Conservation (phyloP, 1,140 invertebrate species). For the Formica selysi region DNA sequence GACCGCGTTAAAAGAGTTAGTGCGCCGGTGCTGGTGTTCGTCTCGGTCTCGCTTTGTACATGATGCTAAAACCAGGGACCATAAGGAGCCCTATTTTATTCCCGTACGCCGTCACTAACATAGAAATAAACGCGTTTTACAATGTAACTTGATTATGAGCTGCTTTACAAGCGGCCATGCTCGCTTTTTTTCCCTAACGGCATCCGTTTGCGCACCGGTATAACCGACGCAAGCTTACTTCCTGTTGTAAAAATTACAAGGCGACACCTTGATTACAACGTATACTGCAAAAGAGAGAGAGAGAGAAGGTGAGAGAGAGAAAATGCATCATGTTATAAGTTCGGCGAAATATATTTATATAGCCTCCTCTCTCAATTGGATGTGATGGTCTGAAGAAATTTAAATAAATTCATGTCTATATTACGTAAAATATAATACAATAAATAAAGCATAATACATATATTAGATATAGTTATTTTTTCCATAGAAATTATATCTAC, state of each 20-base stretch:
- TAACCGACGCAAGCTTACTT: constrained; percentile 31
- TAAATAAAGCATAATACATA: too few relatives aligned
- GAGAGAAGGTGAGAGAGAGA: not conserved
- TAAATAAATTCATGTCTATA: not conserved
- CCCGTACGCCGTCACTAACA: constrained; percentile 13
- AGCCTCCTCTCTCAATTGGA: not conserved
- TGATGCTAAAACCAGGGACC: constrained; percentile 27
- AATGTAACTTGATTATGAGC: constrained; percentile 58
- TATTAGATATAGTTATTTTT: not conserved
- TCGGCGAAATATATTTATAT: constrained; percentile 11
- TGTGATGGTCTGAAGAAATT: not conserved
- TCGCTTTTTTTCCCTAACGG: constrained; percentile 27
- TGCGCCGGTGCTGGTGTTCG: constrained; percentile 23
- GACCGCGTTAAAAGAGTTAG: constrained; percentile 49
- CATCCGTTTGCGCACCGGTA: constrained; percentile 8
- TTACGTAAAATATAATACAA: too few relatives aligned
- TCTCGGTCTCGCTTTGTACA: constrained; percentile 27
- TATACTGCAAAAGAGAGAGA: not conserved
- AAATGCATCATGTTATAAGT: not conserved
- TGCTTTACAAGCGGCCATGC: constrained; percentile 38
- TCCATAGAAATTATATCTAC: not conserved
- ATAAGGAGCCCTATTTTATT: constrained; percentile 57
- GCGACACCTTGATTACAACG: constrained; percentile 5
- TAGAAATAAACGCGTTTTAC: constrained; percentile 59
- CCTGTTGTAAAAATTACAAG: constrained; percentile 2